phyloP scores from a whole-genome alignment of 2,888 invertebrate species.

The Nomada goodeniana region DNA sequence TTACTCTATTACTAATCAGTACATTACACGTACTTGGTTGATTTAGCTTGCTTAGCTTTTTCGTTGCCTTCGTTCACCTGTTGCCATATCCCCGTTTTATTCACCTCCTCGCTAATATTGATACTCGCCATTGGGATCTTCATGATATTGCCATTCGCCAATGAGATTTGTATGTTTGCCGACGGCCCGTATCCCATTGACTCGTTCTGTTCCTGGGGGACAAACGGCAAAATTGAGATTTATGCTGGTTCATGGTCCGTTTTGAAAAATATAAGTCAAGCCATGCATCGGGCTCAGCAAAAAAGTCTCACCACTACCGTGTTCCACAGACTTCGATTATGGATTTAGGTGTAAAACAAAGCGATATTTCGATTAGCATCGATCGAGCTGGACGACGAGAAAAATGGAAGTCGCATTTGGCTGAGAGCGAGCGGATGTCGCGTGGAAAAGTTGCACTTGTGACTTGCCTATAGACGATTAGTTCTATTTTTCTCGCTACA shows the following conservation, averaged over 20 bases:
- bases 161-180: conserved; percentile 93
- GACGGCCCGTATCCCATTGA: conserved; percentile 80
- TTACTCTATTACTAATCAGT: background rate
- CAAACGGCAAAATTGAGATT: conserved; percentile 24
- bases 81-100: conserved; percentile 97
- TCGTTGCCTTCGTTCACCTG: conserved; percentile 91
- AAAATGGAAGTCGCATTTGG: conserved; percentile 12
- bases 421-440: conserved; percentile 23
- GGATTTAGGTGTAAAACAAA: conserved; percentile 8
- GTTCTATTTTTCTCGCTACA: conserved; percentile 10
- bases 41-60: conserved; percentile 82
- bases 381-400: conserved; percentile 5
- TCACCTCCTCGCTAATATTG: conserved; percentile 97
- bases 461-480: conserved; percentile 10
- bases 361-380: conserved; percentile 23
- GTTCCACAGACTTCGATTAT: conserved; percentile 3
- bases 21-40: conserved; percentile 75
- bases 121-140: conserved; percentile 94
- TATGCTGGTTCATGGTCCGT: background rate
- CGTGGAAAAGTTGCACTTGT: conserved; percentile 7
- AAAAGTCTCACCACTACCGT: conserved; percentile 38
- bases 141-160: conserved; percentile 95
- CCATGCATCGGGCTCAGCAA: conserved; percentile 66
- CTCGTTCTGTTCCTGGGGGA: conserved; percentile 79
- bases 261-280: conserved; percentile 40